A percentile compares a stretch with the other conserved stretches of the same genome.
Evolutionary conservation across 2,888 invertebrate genomes (phyloP).

Genomic region (Pristionchus arcanus): DNA sequence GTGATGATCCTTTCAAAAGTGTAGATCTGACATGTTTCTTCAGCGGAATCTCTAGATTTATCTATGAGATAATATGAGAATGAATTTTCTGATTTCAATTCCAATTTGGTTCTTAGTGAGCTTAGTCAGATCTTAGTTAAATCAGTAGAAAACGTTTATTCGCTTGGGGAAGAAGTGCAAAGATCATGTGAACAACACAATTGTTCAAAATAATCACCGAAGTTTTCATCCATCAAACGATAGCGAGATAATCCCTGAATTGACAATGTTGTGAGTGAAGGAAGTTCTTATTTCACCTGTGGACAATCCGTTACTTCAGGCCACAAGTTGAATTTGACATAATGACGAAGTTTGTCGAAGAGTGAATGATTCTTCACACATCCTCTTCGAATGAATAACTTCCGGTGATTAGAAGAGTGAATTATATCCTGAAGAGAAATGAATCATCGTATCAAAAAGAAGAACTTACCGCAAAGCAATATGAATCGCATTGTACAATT

Average conservation of each 20-base stretch:
- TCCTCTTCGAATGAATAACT: constrained; percentile 31
- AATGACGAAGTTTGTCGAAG: not conserved
- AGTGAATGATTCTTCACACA: constrained; percentile 24
- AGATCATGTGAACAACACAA: constrained; percentile 7
- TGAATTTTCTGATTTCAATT: too few relatives aligned
- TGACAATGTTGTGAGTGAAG: not conserved
- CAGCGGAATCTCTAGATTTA: too few relatives aligned
- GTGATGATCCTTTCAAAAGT: too few relatives aligned
- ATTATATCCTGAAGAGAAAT: not conserved
- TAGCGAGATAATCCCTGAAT: constrained; percentile 32
- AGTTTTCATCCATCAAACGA: not conserved
- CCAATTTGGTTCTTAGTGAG: too few relatives aligned
- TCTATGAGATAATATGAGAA: too few relatives aligned
- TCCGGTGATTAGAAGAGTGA: not conserved
- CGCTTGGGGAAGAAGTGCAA: not conserved
- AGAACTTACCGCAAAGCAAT: constrained; percentile 45
- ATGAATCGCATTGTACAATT: constrained; percentile 10
- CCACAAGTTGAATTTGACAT: constrained; percentile 21
- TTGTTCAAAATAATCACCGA: constrained; percentile 28
- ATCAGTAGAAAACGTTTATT: not conserved
- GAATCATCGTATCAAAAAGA: not conserved
- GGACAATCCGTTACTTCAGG: not conserved
- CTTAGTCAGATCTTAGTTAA: too few relatives aligned
- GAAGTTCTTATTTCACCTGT: not conserved
- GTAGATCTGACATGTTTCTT: too few relatives aligned